Evolutionary conservation across 2,797 vertebrate species (phyloP).

Genomic region (Steatocranus sp.): DNA sequence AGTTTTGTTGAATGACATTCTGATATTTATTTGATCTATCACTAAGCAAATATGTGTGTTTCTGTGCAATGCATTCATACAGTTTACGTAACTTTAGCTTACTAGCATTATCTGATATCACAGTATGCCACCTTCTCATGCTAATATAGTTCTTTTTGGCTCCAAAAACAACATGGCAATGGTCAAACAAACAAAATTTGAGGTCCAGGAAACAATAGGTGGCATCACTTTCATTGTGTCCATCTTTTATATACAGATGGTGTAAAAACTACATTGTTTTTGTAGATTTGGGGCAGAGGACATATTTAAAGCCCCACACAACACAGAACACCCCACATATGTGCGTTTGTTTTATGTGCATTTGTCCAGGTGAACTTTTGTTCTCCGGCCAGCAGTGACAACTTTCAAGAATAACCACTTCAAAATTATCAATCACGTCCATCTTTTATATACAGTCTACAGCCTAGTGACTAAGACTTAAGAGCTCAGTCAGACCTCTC

Average conservation of each 20-base stretch:
- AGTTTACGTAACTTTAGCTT: not conserved
- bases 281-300: not conserved
- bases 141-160: not conserved
- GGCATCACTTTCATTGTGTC: not conserved
- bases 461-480: not conserved
- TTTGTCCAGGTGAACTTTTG: not conserved
- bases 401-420: not conserved
- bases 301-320: not conserved
- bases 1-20: not conserved
- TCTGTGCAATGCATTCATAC: not conserved
- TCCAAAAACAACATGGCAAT: not conserved
- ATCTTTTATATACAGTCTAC: not conserved
- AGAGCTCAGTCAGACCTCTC: not conserved
- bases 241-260: not conserved
- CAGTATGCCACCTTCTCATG: not conserved
- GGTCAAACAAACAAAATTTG: not conserved
- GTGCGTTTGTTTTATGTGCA: not conserved
- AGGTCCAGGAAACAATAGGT: not conserved
- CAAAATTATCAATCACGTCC: not conserved
- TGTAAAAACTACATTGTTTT: not conserved
- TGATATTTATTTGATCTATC: not conserved
- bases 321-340: fast-evolving
- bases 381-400: not conserved
- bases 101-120: not conserved
- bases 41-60: not conserved